Evolutionary conservation across 2,888 invertebrate species (phyloP), one percentile per base, ranked within the genome.

Genomic region (Vesta saturnalis): DNA sequence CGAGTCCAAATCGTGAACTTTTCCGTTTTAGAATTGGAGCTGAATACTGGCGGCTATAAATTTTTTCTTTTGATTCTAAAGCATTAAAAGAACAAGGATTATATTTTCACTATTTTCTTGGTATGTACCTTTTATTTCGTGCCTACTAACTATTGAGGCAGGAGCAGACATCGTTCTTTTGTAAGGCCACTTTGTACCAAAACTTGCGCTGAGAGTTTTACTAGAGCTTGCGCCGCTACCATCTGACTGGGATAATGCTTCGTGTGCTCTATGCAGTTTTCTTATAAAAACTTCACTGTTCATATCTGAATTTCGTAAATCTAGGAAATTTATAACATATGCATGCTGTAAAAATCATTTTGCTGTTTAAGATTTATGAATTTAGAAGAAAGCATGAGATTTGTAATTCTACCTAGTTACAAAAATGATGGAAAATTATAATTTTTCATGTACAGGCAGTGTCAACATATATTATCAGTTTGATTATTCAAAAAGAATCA

Each of bases 141-240:
- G 90, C 58, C 91, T 88, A 0, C 92, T 90, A 63, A 92, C 88
- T 85, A 94, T 92, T 60, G 93, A 92, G 54, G 94, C 94, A 8
- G 97, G 97, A 12, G 96, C 96, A 4, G 96, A 96, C 88, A 96
- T 94, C 56, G 96, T 96, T 69, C 97, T 86, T 84, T 97, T 95
- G 85, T 97, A 97, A 0, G 97, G 96, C 92, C 96, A 96, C 86
- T 97, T 97, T 55, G 93, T 92, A 63, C 94, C 95, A 79, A 96
- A 92, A 77, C 95, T 94, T 21, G 94, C 94, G 80, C 93, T 94
- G 60, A 96, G 85, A 0, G 96, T 94, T 84, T 94, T 91, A 74
- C 91, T 86, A 1, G 87, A 86, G 72, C 85, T 87, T 22, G 85
- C 76, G 1, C 87, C 88, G 67, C 88, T 89, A 15, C 90, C 89